Evolutionary conservation across 2,113 vertebrate species (phyloP).

Genomic region (Strigops habroptila): DNA sequence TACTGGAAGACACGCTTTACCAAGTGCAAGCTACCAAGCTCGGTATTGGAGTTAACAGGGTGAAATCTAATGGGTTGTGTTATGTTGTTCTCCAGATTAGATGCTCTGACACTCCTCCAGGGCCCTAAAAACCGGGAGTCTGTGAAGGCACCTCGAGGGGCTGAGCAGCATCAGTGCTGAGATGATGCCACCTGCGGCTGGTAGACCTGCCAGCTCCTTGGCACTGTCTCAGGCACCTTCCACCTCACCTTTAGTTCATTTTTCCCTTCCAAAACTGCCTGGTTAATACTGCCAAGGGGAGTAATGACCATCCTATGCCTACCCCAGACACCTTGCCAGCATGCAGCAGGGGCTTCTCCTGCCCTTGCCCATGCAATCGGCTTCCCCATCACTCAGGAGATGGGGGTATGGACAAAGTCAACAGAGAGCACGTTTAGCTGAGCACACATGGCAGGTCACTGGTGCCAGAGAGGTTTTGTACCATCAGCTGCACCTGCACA

Average conservation of each 20-base stretch:
- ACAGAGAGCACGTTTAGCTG: accelerated
- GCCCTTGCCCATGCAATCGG: background rate
- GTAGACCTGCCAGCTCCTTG: background rate
- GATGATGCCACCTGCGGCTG: background rate
- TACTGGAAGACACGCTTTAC: background rate
- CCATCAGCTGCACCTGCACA: background rate
- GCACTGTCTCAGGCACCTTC: background rate
- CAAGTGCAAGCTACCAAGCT: background rate
- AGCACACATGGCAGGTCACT: background rate
- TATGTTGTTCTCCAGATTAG: background rate
- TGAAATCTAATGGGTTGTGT: background rate
- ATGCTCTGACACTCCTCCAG: background rate
- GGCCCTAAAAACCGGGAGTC: background rate
- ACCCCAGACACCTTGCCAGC: too few relatives aligned
- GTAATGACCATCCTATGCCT: background rate
- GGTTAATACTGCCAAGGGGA: background rate
- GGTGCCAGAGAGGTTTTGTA: background rate
- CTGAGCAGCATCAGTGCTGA: background rate
- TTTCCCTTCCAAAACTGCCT: background rate
- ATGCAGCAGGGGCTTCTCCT: background rate
- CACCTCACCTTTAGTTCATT: background rate
- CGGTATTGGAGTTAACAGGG: accelerated
- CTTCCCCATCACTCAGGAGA: background rate
- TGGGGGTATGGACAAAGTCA: accelerated
- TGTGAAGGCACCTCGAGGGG: background rate